Conservation (phyloP, 1,140 invertebrate genomes). For the Onthophagus taurus region DNA sequence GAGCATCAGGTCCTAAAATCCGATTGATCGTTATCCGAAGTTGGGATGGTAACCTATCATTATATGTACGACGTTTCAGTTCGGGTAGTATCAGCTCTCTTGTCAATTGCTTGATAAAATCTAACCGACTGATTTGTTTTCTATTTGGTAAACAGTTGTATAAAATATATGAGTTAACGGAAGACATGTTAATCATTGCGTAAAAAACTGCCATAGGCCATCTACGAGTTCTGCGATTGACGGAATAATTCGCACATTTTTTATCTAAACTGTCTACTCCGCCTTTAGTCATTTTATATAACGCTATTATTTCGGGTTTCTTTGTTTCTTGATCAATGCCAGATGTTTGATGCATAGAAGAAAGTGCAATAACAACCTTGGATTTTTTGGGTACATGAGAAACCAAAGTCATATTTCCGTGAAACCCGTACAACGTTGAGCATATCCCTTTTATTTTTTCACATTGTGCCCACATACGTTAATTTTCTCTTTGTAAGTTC, state of each 20-base stretch:
- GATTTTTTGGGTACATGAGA: neutral
- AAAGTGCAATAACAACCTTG: neutral
- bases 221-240: conserved; percentile 17
- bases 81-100: neutral
- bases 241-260: neutral
- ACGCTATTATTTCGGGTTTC: neutral
- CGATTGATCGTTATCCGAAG: too few species aligned
- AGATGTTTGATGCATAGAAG: conserved; percentile 5
- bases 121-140: neutral
- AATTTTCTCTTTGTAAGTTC: too few species aligned
- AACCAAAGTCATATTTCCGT: too few species aligned
- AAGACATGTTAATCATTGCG: conserved; percentile 7
- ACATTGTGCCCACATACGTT: too few species aligned
- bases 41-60: too few species aligned
- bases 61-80: neutral
- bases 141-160: conserved; percentile 1
- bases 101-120: conserved; percentile 7
- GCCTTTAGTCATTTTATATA: conserved; percentile 1
- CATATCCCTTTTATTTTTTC: neutral
- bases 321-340: neutral
- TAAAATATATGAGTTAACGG: conserved; percentile 10
- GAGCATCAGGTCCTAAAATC: too few species aligned
- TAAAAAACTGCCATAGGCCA: conserved; percentile 32
- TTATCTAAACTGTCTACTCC: neutral
- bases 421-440: conserved; percentile 2